Evolutionary conservation across 2,113 vertebrate species (phyloP).

Genomic region (Dinomys branickii): DNA sequence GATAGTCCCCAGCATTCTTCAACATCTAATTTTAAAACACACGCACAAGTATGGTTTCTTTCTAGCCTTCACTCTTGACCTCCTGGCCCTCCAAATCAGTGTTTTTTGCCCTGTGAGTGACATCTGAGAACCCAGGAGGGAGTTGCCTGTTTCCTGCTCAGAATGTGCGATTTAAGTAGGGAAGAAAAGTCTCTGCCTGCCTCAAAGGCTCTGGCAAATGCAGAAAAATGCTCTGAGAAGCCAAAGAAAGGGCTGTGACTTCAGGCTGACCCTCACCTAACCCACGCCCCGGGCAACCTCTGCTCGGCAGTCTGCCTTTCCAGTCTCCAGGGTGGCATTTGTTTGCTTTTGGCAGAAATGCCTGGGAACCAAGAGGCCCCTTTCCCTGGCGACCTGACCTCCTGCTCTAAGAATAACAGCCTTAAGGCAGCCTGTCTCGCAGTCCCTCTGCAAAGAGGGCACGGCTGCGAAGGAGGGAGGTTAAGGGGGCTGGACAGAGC

Average conservation of each 20-base stretch:
- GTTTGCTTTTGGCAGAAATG: constrained; percentile 75
- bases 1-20: background rate
- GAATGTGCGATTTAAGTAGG: background rate
- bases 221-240: constrained; percentile 54
- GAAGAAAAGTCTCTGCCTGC: background rate
- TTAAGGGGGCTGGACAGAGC: constrained; percentile 43
- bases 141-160: background rate
- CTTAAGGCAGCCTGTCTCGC: constrained; percentile 74
- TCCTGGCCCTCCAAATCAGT: background rate
- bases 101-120: background rate
- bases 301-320: constrained; percentile 59
- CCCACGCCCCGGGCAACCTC: constrained; percentile 49
- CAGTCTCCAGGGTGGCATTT: constrained; percentile 52
- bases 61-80: background rate
- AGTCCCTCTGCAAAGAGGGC: constrained; percentile 79
- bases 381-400: constrained; percentile 85
- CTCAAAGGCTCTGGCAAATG: background rate
- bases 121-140: constrained; percentile 24
- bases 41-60: background rate
- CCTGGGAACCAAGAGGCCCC: constrained; percentile 85
- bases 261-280: constrained; percentile 50
- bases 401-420: constrained; percentile 83
- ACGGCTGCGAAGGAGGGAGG: constrained; percentile 79
- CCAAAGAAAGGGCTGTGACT: constrained; percentile 29
- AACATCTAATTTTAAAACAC: constrained; percentile 6